A percentile compares a stretch with the other conserved stretches of the same genome.
Evolutionary conservation across 2,797 vertebrate species (phyloP).

Genomic region (Falco naumanni): DNA sequence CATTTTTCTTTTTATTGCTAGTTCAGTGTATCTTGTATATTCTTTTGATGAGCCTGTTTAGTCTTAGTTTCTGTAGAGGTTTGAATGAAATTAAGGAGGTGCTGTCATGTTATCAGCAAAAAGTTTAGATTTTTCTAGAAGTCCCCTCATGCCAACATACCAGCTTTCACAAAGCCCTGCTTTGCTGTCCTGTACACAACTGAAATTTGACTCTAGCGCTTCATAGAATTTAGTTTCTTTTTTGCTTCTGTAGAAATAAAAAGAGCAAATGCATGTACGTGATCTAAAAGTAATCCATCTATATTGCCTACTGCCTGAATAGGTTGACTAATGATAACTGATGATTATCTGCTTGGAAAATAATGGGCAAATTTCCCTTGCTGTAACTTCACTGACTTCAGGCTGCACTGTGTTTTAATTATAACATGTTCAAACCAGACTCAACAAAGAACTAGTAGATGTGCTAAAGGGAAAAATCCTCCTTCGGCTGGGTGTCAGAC

Average conservation of each 20-base stretch:
- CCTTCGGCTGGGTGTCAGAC: constrained; percentile 10
- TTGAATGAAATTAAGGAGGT: constrained; percentile 34
- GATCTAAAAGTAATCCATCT: constrained; percentile 35
- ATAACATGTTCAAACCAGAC: neutral
- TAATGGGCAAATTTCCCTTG: constrained; percentile 44
- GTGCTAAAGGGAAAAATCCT: constrained; percentile 22
- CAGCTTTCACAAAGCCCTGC: neutral
- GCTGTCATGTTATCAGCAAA: constrained; percentile 7
- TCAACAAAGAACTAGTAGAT: constrained; percentile 12
- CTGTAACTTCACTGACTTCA: constrained; percentile 21
- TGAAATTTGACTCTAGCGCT: neutral
- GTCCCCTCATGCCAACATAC: neutral
- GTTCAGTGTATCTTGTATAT: constrained; percentile 1
- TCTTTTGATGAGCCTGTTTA: constrained; percentile 19
- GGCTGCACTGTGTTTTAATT: constrained; percentile 40
- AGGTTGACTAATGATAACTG: constrained; percentile 45
- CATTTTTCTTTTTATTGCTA: constrained; percentile 37
- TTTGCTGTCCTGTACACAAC: neutral
- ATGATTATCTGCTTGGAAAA: constrained; percentile 47
- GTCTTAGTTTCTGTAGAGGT: neutral
- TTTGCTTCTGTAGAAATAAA: neutral
- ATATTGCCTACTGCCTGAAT: constrained; percentile 28
- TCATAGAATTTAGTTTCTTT: neutral
- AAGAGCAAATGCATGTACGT: neutral
- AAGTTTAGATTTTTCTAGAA: constrained; percentile 26